Conservation (phyloP, 2,113 vertebrate species). For the Australoheros scitulus region DNA sequence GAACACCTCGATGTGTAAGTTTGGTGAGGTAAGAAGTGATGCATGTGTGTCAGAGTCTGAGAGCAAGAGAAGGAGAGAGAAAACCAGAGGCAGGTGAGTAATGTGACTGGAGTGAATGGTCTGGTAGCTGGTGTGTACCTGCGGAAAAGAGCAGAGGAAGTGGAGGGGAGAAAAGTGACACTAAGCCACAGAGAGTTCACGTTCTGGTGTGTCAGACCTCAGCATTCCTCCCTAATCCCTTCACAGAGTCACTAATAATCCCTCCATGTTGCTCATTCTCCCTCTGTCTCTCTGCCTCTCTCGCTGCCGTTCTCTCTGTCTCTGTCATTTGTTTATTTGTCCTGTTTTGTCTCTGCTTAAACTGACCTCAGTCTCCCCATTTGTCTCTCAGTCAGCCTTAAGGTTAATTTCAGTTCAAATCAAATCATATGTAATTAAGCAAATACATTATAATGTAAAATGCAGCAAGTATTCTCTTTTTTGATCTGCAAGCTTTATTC, state of each 20-base stretch:
- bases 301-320: constrained; percentile 26
- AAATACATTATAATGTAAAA: neutral
- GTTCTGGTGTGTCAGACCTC: constrained; percentile 65
- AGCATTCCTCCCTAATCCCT: constrained; percentile 63
- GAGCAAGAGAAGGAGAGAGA: neutral
- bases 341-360: constrained; percentile 19
- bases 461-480: neutral
- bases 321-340: constrained; percentile 32
- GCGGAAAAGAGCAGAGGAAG: constrained; percentile 30
- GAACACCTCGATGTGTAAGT: constrained; percentile 37
- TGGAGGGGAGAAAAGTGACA: constrained; percentile 52
- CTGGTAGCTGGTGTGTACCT: constrained; percentile 30
- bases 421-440: neutral
- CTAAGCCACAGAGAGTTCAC: constrained; percentile 58
- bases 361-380: constrained; percentile 15
- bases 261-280: constrained; percentile 51
- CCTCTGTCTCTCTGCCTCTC: constrained; percentile 45
- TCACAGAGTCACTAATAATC: constrained; percentile 65
- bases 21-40: constrained; percentile 28
- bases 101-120: constrained; percentile 38
- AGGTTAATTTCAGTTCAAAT: neutral
- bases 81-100: constrained; percentile 40
- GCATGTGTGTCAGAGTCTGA: constrained; percentile 6
- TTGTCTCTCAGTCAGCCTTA: neutral
- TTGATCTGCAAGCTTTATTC: neutral